Base-by-base conservation (phyloP, 2,888 invertebrate species). In the Acrocera orbiculus region DNA sequence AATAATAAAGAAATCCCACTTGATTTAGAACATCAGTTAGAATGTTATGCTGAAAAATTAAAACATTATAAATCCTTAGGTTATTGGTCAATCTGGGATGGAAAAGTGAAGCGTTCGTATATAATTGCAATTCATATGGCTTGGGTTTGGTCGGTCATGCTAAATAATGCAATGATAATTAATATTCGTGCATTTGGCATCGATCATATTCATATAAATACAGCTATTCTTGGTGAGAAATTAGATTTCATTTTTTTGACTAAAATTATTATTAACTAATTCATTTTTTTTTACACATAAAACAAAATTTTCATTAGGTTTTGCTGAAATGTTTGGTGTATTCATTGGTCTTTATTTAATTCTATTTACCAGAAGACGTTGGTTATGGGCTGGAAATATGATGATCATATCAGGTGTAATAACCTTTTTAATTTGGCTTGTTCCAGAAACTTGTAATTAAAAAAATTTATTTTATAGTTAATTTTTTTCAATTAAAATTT, bases 131-230 rank as follows among this genome's bases (percentile, higher is more conserved):
- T 53, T 11, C 58, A 58, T 27, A 43, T 47, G 40, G 52, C 57
- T 7, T 61, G 59, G 59, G 53, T 51, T 4, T 48, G 52, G 35
- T 50, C 53, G 2, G 46, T 51, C 17, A 46, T 58, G 2, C 33
- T 56, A 2, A 61, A 61, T 29, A 59, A 57, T 35, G 58, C 59
- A 2, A 56, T 55, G 39, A 44, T 63, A 22, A 42, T 62, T 4
- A 57, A 61, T 47, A 60, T 61, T 17, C 48, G 61, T 23, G 53
- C 53, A 10, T 46, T 61, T 41, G 62, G 61, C 4, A 48, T 53
- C 3, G 48, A 51, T 13, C 53, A 59, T 34, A 47, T 63, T 9
- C 56, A 54, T 31, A 47, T 54, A 4, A 61, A 59, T 34, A 61
- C 62, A 1, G 54, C 53, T 0, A 50, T 59, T 8, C 43, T 61